A percentile compares a stretch with the other conserved stretches of the same genome.
Evolutionary conservation across 2,113 vertebrate species (phyloP).

Genomic region (Furnarius figulus): DNA sequence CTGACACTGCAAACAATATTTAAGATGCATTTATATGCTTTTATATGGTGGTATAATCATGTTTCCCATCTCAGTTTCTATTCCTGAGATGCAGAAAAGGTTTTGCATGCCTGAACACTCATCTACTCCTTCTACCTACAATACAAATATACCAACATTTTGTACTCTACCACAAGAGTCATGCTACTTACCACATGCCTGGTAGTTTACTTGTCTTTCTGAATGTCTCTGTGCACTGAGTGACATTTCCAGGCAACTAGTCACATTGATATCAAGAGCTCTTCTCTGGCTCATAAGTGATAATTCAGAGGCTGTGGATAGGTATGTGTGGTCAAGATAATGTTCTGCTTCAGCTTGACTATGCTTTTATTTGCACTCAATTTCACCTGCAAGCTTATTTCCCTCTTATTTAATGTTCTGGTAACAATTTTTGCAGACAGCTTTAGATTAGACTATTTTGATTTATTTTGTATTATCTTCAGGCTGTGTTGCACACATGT

Average conservation of each 20-base stretch:
- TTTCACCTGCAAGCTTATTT: constrained; percentile 6
- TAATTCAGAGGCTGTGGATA: neutral
- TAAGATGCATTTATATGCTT: neutral
- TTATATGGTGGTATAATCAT: neutral
- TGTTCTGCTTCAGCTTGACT: neutral
- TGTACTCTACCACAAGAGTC: neutral
- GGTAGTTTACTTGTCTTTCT: neutral
- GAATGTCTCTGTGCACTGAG: neutral
- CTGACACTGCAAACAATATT: neutral
- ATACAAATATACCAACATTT: neutral
- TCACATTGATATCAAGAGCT: neutral
- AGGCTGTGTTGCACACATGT: neutral
- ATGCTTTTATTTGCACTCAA: neutral
- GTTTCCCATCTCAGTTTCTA: neutral
- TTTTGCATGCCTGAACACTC: neutral
- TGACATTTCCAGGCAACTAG: neutral
- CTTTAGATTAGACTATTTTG: neutral
- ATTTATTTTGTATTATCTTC: neutral
- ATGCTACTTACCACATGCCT: neutral
- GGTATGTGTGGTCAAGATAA: neutral
- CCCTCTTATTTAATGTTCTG: neutral
- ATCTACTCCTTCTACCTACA: neutral
- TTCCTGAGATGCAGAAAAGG: neutral
- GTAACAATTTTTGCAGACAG: neutral
- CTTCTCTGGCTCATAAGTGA: neutral